phyloP scores from a whole-genome alignment of 2,888 invertebrate genomes.

The Autographa pulchrina region DNA sequence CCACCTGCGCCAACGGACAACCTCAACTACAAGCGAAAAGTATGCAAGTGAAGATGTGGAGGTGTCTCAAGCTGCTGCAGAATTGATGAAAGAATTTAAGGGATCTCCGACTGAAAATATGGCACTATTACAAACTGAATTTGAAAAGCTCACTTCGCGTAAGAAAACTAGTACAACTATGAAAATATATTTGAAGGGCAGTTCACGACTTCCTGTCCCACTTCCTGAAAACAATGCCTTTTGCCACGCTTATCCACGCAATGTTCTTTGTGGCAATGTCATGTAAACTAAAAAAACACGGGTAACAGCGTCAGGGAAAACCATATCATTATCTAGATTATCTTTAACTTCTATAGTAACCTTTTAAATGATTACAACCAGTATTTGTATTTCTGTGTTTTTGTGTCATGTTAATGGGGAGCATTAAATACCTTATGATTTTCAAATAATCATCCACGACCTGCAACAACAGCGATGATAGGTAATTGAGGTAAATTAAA shows the following conservation, averaged over 20 bases:
- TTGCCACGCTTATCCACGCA: slow-evolving; percentile 73
- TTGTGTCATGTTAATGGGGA: not conserved
- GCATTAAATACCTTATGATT: too few relatives aligned
- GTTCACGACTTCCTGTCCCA: slow-evolving; percentile 70
- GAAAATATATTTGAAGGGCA: slow-evolving; percentile 68
- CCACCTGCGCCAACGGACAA: slow-evolving; percentile 9
- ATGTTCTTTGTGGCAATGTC: slow-evolving; percentile 67
- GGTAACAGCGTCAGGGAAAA: not conserved
- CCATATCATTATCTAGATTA: not conserved
- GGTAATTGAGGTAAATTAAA: too few relatives aligned
- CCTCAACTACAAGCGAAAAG: slow-evolving; percentile 3
- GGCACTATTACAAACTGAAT: not conserved
- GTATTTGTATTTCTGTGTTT: not conserved
- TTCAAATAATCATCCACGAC: too few relatives aligned
- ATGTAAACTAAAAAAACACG: slow-evolving; percentile 31
- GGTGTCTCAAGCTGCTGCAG: slow-evolving; percentile 57
- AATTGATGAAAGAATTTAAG: slow-evolving; percentile 60
- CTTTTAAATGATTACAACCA: not conserved
- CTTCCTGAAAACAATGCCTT: slow-evolving; percentile 75
- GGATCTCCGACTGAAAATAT: slow-evolving; percentile 14
- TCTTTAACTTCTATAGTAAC: not conserved
- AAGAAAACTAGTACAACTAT: slow-evolving; percentile 44
- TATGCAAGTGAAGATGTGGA: slow-evolving; percentile 13
- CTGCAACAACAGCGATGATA: too few relatives aligned
- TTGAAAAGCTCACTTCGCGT: not conserved